Base-by-base conservation (phyloP, 64 coral and sea anemone species). In the Pachyseris speciosa region DNA sequence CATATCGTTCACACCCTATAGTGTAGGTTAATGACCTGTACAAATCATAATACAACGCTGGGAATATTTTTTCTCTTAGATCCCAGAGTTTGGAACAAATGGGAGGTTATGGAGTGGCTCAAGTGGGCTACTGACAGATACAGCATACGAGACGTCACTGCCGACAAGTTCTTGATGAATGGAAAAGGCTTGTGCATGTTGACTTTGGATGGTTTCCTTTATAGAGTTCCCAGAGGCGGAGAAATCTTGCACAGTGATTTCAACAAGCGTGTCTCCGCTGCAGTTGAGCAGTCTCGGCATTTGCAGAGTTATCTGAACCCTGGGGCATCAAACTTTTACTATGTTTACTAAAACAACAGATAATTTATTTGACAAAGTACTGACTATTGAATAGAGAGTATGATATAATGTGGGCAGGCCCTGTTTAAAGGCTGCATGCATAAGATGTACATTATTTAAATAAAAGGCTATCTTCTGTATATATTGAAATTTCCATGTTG, bases 181-280 rank as follows among this genome's bases (percentile, higher is more conserved):
- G 96, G 96, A 37, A 98, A 98, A 92, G 96, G 96, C 59, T 39
- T 98, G 69, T 98, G 96, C 39, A 98, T 98, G 96, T 61, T 98
- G 26, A 65, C 71, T 7, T 68, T 85, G 19, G 93, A 98, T 2
- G 90, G 96, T 43, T 98, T 98, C 75, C 42, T 94, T 11, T 98
- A 94, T 64, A 65, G 96, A 80, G 96, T 98, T 12, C 96, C 96
- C 28, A 59, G 78, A 55, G 96, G 96, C 6, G 96, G 96, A 42
- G 93, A 98, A 9, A 40, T 84, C 22, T 84, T 98, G 6, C 88
- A 95, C 59, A 71, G 87, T 68, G 96, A 98, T 70, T 98, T 98
- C 59, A 90, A 98, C 25, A 95, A 80, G 45, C 75, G 96, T 22
- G 69, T 98, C 30, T 64, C 61, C 38, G 71, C 86, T 17, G 95